Evolutionary conservation across 2,113 vertebrate species (phyloP).

Genomic region (Apistogramma diplotaenia): DNA sequence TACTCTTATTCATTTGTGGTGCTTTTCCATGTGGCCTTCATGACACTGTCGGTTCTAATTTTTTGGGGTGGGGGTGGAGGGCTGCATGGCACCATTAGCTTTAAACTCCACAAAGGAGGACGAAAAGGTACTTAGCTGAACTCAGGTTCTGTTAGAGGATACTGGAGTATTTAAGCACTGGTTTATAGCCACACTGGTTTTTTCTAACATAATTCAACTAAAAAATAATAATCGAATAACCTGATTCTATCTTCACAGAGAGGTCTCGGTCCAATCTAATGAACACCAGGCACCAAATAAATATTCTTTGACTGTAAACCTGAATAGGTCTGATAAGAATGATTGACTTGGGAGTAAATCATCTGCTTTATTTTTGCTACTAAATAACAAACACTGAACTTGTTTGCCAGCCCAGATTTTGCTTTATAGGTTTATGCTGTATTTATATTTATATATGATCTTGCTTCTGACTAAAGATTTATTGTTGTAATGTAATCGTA

Average conservation of each 20-base stretch:
- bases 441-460: not conserved
- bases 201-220: not conserved
- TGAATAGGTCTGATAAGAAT: not conserved
- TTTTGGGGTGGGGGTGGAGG: no score
- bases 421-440: not conserved
- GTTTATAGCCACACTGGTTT: not conserved
- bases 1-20: no score
- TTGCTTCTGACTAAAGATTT: not conserved
- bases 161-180: not conserved
- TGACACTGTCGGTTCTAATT: no score
- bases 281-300: slow-evolving; percentile 8
- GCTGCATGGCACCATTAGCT: not conserved
- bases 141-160: not conserved
- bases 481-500: not conserved
- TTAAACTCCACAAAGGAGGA: not conserved
- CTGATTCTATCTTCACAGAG: not conserved
- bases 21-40: no score
- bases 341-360: not conserved
- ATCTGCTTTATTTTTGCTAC: not conserved
- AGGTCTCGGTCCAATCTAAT: not conserved
- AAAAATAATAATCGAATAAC: not conserved
- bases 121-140: not conserved
- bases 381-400: not conserved
- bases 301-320: slow-evolving; percentile 16
- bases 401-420: not conserved